Evolutionary conservation across 2,888 invertebrate species (phyloP), one percentile per base, ranked within the genome.

Genomic region (Pseudococcus viburni): DNA sequence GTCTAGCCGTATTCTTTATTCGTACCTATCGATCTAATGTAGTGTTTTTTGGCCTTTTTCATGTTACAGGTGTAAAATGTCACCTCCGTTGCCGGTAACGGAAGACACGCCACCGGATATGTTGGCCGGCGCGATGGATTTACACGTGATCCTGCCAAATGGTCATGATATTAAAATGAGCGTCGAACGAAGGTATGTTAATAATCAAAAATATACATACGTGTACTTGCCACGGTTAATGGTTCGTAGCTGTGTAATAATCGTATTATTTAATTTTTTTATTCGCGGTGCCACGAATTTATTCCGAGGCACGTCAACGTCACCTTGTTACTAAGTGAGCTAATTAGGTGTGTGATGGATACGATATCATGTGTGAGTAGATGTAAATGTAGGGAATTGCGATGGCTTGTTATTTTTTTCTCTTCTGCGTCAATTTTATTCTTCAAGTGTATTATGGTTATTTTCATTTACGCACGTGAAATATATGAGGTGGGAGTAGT

Each of bases 51-150:
- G 9, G 8, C 42, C 42, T 9, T 33, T 39, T 80, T 80, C 64
- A 22, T 64, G 85, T 88, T 89, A 22, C 88, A 89, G 89, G 83
- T 80, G 80, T 48, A 88, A 89, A 85, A 91, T 90, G 90, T 90
- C 91, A 90, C 91, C 91, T 89, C 91, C 90, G 89, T 91, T 91
- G 90, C 91, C 91, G 90, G 94, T 94, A 91, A 94, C 94, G 89
- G 94, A 94, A 91, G 94, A 94, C 91, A 94, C 94, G 84, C 94
- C 94, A 89, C 94, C 94, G 89, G 95, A 95, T 91, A 94, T 94
- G 93, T 92, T 95, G 91, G 94, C 94, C 90, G 95, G 95, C 90
- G 93, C 93, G 91, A 94, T 95, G 94, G 94, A 94, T 91, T 93
- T 95, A 89, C 92, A 93, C 90, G 94, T 95, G 89, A 93, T 94